These are phyloP conservation scores for Eupithecia inturbata DNA, from an alignment of 2,888 invertebrate species.

Conservation along the genomic window DNA sequence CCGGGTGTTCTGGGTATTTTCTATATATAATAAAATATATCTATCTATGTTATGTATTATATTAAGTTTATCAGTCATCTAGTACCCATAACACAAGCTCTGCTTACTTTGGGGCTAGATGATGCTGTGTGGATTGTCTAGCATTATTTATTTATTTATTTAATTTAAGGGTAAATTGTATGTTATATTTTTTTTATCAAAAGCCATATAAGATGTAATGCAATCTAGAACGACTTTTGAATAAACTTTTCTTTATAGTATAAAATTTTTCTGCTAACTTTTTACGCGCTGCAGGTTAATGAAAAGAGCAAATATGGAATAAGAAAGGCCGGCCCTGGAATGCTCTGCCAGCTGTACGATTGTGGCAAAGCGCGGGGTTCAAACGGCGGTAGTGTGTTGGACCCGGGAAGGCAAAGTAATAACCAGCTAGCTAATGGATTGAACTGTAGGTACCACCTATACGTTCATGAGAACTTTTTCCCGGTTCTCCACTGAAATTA, in stretches of 20 bases:
- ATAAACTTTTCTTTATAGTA: background rate
- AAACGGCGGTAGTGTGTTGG: conserved; percentile 61
- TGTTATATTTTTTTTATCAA: background rate
- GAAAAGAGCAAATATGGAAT: conserved; percentile 26
- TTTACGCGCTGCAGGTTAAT: background rate
- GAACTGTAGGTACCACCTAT: conserved; percentile 50
- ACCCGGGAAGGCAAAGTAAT: conserved; percentile 62
- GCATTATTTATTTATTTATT: too few species aligned
- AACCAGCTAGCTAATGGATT: conserved; percentile 68
- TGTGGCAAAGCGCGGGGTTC: conserved; percentile 53
- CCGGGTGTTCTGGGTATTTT: too few species aligned
- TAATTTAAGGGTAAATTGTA: background rate
- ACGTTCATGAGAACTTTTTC: conserved; percentile 19
- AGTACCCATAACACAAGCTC: too few species aligned
- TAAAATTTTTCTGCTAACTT: background rate
- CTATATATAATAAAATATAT: too few species aligned
- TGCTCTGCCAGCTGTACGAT: conserved; percentile 35
- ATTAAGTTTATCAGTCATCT: too few species aligned
- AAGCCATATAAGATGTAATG: background rate
- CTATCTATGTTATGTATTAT: too few species aligned
- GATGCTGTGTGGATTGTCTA: too few species aligned
- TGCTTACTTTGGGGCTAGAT: too few species aligned
- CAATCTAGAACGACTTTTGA: background rate
- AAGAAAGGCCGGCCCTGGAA: conserved; percentile 25
- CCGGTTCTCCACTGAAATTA: conserved; percentile 8